These are phyloP conservation scores for Phainopepla nitens DNA, from an alignment of 2,113 vertebrate species.

Conservation along the genomic window DNA sequence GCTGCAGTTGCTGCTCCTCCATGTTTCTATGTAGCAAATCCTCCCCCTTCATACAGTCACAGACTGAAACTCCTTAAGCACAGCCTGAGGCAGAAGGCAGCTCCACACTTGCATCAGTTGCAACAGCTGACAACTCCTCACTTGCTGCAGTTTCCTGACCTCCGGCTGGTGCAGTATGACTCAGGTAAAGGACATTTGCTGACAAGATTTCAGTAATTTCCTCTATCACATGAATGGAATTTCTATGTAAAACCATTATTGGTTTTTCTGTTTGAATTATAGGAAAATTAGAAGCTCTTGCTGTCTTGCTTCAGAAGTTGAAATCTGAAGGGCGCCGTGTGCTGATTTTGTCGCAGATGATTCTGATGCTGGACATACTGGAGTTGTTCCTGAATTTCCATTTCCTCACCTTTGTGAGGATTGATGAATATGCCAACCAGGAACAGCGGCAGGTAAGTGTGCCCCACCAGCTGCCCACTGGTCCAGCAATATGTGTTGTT, in stretches of 20 bases:
- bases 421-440: conserved; percentile 88
- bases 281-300: conserved; percentile 96
- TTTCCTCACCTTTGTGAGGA: conserved; percentile 86
- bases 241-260: neutral
- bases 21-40: conserved; percentile 80
- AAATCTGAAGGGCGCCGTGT: conserved; percentile 88
- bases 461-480: neutral
- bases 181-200: conserved; percentile 77
- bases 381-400: conserved; percentile 87
- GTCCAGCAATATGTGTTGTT: neutral
- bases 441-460: conserved; percentile 85
- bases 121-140: conserved; percentile 65
- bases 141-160: conserved; percentile 81
- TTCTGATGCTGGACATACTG: conserved; percentile 89
- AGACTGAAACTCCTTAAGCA: conserved; percentile 75
- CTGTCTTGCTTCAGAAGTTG: conserved; percentile 89
- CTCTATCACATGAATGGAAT: neutral
- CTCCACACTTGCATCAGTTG: conserved; percentile 75
- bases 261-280: neutral
- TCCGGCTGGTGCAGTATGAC: conserved; percentile 89
- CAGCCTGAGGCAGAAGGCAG: conserved; percentile 70
- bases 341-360: conserved; percentile 92
- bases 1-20: conserved; percentile 83
- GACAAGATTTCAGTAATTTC: neutral
- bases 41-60: conserved; percentile 78